phyloP scores from a whole-genome alignment of 2,888 invertebrate genomes.

The Tinea semifulvella region DNA sequence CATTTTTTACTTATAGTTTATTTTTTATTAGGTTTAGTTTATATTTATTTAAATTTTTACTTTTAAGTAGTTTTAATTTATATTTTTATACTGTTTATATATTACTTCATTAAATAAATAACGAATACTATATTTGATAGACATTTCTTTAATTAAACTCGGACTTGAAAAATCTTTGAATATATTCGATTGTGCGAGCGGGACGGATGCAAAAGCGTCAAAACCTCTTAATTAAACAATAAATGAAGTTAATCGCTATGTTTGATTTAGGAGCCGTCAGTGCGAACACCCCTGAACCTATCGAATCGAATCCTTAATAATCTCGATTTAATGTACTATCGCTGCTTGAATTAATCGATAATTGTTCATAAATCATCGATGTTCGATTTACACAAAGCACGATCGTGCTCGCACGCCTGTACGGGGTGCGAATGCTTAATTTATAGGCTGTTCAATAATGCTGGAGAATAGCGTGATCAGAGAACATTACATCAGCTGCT shows the following conservation, averaged over 20 bases:
- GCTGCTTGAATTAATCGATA: constrained; percentile 68
- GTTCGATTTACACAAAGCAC: constrained; percentile 62
- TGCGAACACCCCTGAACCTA: constrained; percentile 28
- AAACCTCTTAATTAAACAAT: constrained; percentile 33
- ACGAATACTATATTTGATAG: no score
- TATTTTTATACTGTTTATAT: no score
- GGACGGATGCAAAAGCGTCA: no score
- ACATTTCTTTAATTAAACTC: background rate
- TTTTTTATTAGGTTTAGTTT: no score
- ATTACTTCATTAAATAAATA: no score
- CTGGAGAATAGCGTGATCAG: constrained; percentile 51
- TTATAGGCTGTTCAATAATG: constrained; percentile 47
- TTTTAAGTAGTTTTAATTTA: no score
- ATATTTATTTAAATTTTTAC: no score
- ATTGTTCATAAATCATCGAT: constrained; percentile 65
- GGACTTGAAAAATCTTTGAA: no score
- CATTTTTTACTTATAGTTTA: no score
- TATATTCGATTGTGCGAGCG: no score
- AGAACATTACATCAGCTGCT: constrained; percentile 44
- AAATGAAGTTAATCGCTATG: constrained; percentile 26
- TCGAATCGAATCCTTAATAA: constrained; percentile 45
- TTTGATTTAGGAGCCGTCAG: constrained; percentile 42
- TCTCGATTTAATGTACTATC: constrained; percentile 59
- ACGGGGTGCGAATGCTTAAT: constrained; percentile 60
- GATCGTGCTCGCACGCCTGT: constrained; percentile 23